Conservation (phyloP, 2,888 invertebrate genomes). For the Omphaloscelis lunosa region DNA sequence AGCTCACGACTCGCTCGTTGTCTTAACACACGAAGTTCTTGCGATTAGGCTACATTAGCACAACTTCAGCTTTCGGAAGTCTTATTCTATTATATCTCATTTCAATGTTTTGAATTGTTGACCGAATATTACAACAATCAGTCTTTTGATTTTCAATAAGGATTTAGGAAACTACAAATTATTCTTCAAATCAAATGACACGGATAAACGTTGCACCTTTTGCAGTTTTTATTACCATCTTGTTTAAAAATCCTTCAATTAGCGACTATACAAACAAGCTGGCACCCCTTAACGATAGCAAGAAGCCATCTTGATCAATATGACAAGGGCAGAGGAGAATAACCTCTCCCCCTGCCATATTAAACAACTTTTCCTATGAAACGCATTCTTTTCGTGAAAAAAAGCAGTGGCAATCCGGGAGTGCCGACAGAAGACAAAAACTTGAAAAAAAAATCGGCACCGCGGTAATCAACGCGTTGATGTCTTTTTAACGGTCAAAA, state of each 20-base stretch:
- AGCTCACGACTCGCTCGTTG: neutral
- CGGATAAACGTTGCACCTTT: neutral
- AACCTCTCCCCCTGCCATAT: neutral
- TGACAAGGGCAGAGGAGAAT: neutral
- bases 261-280: neutral
- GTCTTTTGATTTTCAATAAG: neutral
- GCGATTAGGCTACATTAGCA: neutral
- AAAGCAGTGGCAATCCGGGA: too few relatives aligned
- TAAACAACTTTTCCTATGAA: neutral
- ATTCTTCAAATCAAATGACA: neutral
- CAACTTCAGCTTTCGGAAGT: neutral
- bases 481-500: too few relatives aligned
- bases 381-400: neutral
- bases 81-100: neutral
- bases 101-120: too few relatives aligned
- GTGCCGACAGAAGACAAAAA: too few relatives aligned
- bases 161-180: neutral
- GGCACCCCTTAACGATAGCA: neutral
- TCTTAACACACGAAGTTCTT: neutral
- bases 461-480: too few relatives aligned
- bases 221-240: neutral
- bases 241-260: neutral
- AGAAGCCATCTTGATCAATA: neutral
- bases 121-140: neutral
- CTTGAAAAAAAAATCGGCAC: too few relatives aligned